Conservation (phyloP, 2,888 invertebrate species). For the Lathronympha strigana region DNA sequence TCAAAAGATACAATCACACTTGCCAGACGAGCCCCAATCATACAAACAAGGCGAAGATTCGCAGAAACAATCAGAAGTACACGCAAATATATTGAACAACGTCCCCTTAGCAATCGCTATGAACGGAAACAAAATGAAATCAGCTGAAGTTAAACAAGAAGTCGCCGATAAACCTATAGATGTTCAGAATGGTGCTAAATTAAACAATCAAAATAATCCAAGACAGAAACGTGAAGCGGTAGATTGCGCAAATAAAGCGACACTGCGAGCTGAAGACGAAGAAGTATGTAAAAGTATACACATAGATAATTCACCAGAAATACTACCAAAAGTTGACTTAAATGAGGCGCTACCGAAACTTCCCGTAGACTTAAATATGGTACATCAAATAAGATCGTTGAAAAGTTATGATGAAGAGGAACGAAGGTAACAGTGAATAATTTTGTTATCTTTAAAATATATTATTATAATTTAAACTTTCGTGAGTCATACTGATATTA, state of each 20-base stretch:
- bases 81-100: constrained; percentile 50
- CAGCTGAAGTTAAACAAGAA: constrained; percentile 28
- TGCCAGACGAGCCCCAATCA: constrained; percentile 71
- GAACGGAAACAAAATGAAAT: constrained; percentile 49
- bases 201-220: neutral
- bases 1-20: constrained; percentile 60
- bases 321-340: constrained; percentile 60
- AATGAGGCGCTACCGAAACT: constrained; percentile 59
- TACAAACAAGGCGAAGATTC: constrained; percentile 70
- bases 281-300: constrained; percentile 62
- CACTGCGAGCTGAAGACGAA: constrained; percentile 60
- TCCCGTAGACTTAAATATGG: constrained; percentile 54
- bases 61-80: constrained; percentile 47
- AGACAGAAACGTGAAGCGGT: constrained; percentile 70
- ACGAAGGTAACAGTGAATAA: constrained; percentile 49
- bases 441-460: too few relatives aligned
- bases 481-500: too few relatives aligned
- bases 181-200: constrained; percentile 42
- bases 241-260: constrained; percentile 62
- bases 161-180: constrained; percentile 33
- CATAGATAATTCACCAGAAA: constrained; percentile 46
- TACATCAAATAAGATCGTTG: constrained; percentile 68
- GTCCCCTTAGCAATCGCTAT: constrained; percentile 62
- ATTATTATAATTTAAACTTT: too few relatives aligned
- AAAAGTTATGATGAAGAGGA: constrained; percentile 63